Percentiles rank a stretch among this genome's conserved stretches.
phyloP scores from a whole-genome alignment of 2,797 vertebrate genomes.

The Simalia tracyae region DNA sequence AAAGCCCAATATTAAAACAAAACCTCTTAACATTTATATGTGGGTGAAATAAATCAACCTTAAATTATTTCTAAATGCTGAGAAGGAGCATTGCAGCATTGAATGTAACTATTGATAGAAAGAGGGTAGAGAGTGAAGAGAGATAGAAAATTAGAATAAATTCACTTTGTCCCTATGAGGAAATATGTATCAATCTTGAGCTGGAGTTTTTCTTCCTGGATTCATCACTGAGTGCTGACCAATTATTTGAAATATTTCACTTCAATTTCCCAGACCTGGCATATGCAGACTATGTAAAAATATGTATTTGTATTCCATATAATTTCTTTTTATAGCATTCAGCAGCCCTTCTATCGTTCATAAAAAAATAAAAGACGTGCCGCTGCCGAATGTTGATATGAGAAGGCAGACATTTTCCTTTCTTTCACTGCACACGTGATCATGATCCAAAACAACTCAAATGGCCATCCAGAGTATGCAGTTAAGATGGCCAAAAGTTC shows the following conservation, averaged over 20 bases:
- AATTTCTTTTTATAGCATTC: slow-evolving; percentile 12
- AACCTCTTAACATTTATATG: slow-evolving; percentile 40
- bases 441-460: slow-evolving; percentile 48
- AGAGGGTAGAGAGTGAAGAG: slow-evolving; percentile 2
- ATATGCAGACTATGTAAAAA: slow-evolving; percentile 72
- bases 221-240: slow-evolving; percentile 63
- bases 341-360: slow-evolving; percentile 67
- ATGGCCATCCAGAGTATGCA: neutral
- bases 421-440: slow-evolving; percentile 45
- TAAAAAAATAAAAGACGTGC: slow-evolving; percentile 65
- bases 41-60: slow-evolving; percentile 51
- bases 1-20: slow-evolving; percentile 39
- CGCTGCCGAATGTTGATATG: slow-evolving; percentile 62
- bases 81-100: slow-evolving; percentile 33
- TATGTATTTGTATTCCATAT: slow-evolving; percentile 63
- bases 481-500: neutral
- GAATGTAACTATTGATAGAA: slow-evolving; percentile 51
- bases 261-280: slow-evolving; percentile 69
- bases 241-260: slow-evolving; percentile 70
- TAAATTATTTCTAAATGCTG: slow-evolving; percentile 49
- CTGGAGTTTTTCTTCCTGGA: slow-evolving; percentile 65
- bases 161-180: slow-evolving; percentile 52
- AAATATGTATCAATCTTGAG: slow-evolving; percentile 53
- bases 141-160: slow-evolving; percentile 46
- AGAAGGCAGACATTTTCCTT: slow-evolving; percentile 64